Evolutionary conservation across 2,113 vertebrate genomes (phyloP), one percentile per base, ranked within the genome.

Genomic region (Uria aalge): DNA sequence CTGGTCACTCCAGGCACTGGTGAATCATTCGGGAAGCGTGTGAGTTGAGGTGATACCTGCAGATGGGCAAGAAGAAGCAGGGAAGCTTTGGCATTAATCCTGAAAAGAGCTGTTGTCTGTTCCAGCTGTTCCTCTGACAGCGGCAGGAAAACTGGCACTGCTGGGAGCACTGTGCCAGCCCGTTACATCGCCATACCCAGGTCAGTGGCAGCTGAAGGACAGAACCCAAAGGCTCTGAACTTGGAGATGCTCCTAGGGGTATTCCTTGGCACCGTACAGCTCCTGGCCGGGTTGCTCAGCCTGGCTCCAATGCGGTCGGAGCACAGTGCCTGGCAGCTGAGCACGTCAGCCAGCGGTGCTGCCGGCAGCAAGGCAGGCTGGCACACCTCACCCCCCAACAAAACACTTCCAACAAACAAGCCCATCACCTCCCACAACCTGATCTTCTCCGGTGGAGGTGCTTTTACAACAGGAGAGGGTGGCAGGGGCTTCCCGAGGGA

Each of bases 81-180:
- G 38, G 71, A 87, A 29, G 8, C 68, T 45, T 69, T 87, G 69
- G 52, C 47, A 11, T 4, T 5, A 60, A 79, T 53, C 24, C 83
- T 30, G 43, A 38, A 32, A 30, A 47, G 66, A 78, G 60, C 5
- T 0, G 0, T 20, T 79, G 21, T 34, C 13, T 43, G 47, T 50
- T 90, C 74, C 91, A 89, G 80, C 53, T 73, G 60, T 52, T 74
- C 18, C 40, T 68, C 66, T 2, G 1, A 15, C 56, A 88, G 74
- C 64, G 78, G 64, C 59, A 74, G 81, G 40, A 73, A 47, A 55
- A 7, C 50, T 23, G 16, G 59, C 50, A 8, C 89, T 20, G 55
- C 69, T 64, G 71, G 8, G 67, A 62, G 83, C 27, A 1, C 48
- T 8, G 11, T 19, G 6, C 9, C 0, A 0, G 14, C 10, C 1